Evolutionary conservation across 2,113 vertebrate species (phyloP), one percentile per base, ranked within the genome.

Genomic region (Saccopteryx bilineata): DNA sequence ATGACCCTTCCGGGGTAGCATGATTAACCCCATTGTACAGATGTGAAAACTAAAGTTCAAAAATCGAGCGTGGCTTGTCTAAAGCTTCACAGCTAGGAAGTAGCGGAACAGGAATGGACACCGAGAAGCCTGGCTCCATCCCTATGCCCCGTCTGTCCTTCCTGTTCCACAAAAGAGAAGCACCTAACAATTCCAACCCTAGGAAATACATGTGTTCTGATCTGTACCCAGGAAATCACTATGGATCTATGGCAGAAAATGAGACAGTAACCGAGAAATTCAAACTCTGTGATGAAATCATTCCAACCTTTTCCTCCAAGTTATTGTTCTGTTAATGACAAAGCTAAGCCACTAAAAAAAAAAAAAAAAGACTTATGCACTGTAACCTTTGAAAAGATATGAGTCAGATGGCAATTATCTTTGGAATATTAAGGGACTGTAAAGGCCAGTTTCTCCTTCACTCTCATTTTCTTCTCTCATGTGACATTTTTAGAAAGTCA

Each of bases 311-410:
- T 95, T 81, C 85, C 72, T 94, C 88, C 74, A 61, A 92, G 72
- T 91, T 91, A 60, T 82, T 81, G 23, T 83, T 90, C 90, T 75
- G 83, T 97, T 86, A 63, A 65, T 91, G 74, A 93, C 65, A 91
- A 92, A 90, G 88, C 88, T 75, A 82, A 13, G 65, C 74, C 31
- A 74, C 96, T 93, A 48, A 60, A 90, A 61, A 75, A 60, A 52
- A 48, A 60, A 90, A 61, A 75, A 60, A 52, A 2, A 7, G 54
- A 54, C 31, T 54, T 93, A 5, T 50, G 52, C 79, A 46, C 46
- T n/a, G 33, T 91, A 66, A 94, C 60, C 86, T 83, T 74, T 28
- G 63, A 66, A 90, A 94, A 90, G 94, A 56, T 87, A 76, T 48
- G 48, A 82, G 68, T 94, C 91, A 50, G 60, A 13, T 46, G n/a